Conservation (phyloP, 2,888 invertebrate genomes). For the Oscheius onirici region DNA sequence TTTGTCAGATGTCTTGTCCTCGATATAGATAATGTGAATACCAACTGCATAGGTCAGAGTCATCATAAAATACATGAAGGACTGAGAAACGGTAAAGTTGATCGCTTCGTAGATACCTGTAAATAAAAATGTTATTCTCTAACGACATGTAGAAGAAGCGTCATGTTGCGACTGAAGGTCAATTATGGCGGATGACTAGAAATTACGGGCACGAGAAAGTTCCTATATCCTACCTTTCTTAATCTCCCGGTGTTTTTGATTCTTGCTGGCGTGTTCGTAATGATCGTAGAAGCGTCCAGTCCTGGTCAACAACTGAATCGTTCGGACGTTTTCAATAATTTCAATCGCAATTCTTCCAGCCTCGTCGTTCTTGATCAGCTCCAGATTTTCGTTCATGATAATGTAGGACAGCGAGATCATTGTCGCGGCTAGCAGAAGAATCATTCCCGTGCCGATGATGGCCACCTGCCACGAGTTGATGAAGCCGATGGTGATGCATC, state of each 20-base stretch:
- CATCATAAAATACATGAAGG: conserved; percentile 61
- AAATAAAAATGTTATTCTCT: not conserved
- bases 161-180: no score
- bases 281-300: conserved; percentile 71
- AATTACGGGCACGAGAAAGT: not conserved
- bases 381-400: conserved; percentile 70
- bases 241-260: conserved; percentile 50
- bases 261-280: conserved; percentile 57
- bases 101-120: conserved; percentile 52
- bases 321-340: conserved; percentile 73
- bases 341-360: conserved; percentile 75
- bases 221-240: conserved; percentile 39
- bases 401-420: conserved; percentile 73
- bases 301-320: conserved; percentile 73
- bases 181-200: no score
- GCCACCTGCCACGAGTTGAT: conserved; percentile 73
- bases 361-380: conserved; percentile 72
- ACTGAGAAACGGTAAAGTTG: conserved; percentile 59
- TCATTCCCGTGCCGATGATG: conserved; percentile 61
- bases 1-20: conserved; percentile 40
- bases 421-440: conserved; percentile 71
- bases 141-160: not conserved
- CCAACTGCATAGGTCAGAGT: conserved; percentile 54
- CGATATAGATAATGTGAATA: conserved; percentile 55
- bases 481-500: conserved; percentile 73